Conservation (phyloP, 2,888 invertebrate species). For the Rhaphigaster nebulosa region DNA sequence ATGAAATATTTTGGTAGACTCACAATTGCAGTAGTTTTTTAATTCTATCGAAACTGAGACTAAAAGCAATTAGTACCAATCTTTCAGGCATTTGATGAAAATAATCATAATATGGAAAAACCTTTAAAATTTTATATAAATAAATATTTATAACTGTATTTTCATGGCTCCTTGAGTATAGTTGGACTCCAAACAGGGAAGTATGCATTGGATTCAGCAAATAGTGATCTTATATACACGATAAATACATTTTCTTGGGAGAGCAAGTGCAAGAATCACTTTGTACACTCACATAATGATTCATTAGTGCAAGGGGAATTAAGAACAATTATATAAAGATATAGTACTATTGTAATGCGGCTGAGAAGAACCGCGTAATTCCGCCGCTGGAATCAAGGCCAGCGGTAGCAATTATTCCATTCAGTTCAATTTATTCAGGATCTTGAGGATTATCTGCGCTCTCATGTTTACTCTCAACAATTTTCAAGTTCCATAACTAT, state of each 20-base stretch:
- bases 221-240: too few relatives aligned
- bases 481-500: background rate
- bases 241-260: background rate
- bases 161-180: too few relatives aligned
- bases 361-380: background rate
- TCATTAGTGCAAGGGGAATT: background rate
- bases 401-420: constrained; percentile 1
- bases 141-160: too few relatives aligned
- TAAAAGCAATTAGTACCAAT: too few relatives aligned
- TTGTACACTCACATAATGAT: background rate
- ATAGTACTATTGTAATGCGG: constrained; percentile 15
- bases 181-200: too few relatives aligned
- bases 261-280: background rate
- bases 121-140: too few relatives aligned
- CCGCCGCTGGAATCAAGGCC: background rate
- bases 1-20: too few relatives aligned
- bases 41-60: too few relatives aligned
- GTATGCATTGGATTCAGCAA: too few relatives aligned
- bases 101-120: too few relatives aligned
- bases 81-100: too few relatives aligned
- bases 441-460: background rate
- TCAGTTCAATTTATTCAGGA: constrained; percentile 47
- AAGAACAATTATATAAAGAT: background rate
- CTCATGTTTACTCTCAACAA: constrained; percentile 12
- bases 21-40: too few relatives aligned